Conservation (phyloP, 2,113 vertebrate genomes). For the Pachycephala philippinensis region DNA sequence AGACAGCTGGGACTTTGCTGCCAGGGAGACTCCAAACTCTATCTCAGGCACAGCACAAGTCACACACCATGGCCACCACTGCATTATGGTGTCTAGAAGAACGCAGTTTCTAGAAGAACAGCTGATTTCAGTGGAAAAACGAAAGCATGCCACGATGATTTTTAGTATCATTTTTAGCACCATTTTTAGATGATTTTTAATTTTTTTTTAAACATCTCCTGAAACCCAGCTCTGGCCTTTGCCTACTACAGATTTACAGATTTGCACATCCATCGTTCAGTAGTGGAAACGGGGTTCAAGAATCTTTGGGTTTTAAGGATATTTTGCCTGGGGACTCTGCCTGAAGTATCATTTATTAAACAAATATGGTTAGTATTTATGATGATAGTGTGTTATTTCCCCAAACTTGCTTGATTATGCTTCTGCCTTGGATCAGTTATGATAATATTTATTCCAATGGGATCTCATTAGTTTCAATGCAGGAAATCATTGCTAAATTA, state of each 20-base stretch:
- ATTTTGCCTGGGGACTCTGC: not conserved
- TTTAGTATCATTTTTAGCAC: not conserved
- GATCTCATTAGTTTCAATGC: slow-evolving; percentile 9
- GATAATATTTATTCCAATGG: not conserved
- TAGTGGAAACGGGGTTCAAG: not conserved
- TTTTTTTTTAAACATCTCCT: not conserved
- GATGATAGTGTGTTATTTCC: not conserved
- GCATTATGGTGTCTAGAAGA: not conserved
- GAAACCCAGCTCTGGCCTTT: not conserved
- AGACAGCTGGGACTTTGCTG: not conserved
- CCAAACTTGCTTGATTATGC: not conserved
- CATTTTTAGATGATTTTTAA: not conserved
- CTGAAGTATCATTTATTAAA: not conserved
- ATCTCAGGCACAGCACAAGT: not conserved
- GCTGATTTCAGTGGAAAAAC: not conserved
- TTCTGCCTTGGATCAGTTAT: not conserved
- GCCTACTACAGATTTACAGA: not conserved
- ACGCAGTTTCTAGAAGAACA: not conserved
- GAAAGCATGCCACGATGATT: not conserved
- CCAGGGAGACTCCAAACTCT: not conserved
- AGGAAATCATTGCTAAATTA: slow-evolving; percentile 23
- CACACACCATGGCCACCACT: not conserved
- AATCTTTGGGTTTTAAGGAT: not conserved
- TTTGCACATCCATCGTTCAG: rapidly evolving
- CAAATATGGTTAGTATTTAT: not conserved